Base-by-base conservation (phyloP, 2,113 vertebrate genomes). In the Camelus bactrianus region DNA sequence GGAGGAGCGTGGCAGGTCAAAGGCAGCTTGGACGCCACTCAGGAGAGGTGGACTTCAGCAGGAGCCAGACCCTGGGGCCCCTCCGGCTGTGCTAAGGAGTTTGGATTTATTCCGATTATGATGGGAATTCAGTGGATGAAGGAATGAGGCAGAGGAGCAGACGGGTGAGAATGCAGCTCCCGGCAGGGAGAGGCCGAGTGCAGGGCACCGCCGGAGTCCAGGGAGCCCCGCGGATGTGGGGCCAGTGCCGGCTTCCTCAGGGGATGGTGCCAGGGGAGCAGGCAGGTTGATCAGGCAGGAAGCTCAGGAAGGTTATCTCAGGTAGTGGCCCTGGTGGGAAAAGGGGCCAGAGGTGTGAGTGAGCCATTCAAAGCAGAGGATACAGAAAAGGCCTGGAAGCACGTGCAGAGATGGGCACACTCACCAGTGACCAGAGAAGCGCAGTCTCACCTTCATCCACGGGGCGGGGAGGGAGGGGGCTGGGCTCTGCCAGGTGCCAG, bases 191-290 rank as follows among this genome's bases (percentile, higher is more conserved):
- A 48, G 38, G 91, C 2, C 10, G 3, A 35, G 14, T 2, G 2
- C 32, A 35, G 62, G 28, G 52, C 38, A 3, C 22, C 5, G 4
- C 13, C 8, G 8, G 26, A 1, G 16, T 3, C 30, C n/a, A 24
- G 4, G 3, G 19, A 5, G 7, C 38, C 48, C 38, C 1, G 2
- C 0, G 32, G 32, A 7, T 0, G 1, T 3, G 20, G 17, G 32
- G 8, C 81, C 12, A 5, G 14, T 0, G 26, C 35, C 10, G 30
- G 22, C 54, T 77, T 35, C 14, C 24, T 9, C 1, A 52, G 75
- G 58, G 75, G 65, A 69, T 0, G 10, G n/a, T 7, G 19, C 69
- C 15, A 32, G 3, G 22, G 69, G 32, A 38, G 38, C 13, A 32
- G 60, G 60, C 28, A 46, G 17, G 1, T 0, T 5, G 58, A 14